These are phyloP conservation scores for Sycobia sp. DNA, from an alignment of 1,140 invertebrate genomes.

Conservation along the genomic window DNA sequence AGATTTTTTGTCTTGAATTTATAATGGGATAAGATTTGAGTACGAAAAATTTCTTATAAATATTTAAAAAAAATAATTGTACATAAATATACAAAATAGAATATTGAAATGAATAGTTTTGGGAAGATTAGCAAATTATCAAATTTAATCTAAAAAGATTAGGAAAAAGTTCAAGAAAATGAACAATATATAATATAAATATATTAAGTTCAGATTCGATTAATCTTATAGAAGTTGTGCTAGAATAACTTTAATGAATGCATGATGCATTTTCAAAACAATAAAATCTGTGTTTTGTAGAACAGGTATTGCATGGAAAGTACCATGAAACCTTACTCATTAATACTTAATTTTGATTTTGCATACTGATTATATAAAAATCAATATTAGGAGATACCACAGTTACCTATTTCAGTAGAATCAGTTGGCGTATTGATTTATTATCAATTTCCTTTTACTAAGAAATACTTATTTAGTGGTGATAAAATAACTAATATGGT, in stretches of 20 bases:
- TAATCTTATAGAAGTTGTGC: conserved; percentile 21
- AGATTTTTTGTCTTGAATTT: conserved; percentile 3
- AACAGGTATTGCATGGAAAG: too few species aligned
- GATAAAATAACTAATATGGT: too few species aligned
- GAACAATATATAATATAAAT: not conserved
- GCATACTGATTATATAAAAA: conserved; percentile 8
- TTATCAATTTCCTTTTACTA: not conserved
- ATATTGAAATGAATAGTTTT: conserved; percentile 10
- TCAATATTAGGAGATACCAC: not conserved
- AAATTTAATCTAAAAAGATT: too few species aligned
- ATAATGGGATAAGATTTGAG: not conserved
- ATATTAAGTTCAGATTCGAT: conserved; percentile 18
- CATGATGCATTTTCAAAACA: too few species aligned
- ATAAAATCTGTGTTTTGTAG: too few species aligned
- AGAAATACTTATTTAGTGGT: not conserved
- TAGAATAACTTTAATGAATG: conserved; percentile 9
- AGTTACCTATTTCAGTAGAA: conserved; percentile 28
- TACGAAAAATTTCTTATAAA: conserved; percentile 12
- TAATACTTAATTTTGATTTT: too few species aligned
- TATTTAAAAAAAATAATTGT: conserved; percentile 24
- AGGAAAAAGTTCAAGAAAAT: too few species aligned
- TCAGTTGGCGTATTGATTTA: conserved; percentile 20
- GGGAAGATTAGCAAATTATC: conserved; percentile 19
- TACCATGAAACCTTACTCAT: too few species aligned
- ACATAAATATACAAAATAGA: conserved; percentile 16